Evolutionary conservation across 2,797 vertebrate species (phyloP).

Genomic region (Chloroceryle inda): DNA sequence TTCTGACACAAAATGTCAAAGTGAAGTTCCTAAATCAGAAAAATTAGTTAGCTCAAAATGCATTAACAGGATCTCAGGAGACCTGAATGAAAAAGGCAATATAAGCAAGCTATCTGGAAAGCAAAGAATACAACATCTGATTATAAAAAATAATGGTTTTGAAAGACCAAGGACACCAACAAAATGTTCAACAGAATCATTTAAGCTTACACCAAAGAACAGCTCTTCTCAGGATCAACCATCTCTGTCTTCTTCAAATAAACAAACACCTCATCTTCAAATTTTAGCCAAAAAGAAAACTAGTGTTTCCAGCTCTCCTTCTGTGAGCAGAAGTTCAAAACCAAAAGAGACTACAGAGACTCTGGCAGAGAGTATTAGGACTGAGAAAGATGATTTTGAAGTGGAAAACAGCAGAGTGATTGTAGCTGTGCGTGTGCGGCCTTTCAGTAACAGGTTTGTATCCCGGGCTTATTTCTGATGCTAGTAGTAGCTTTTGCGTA

Average conservation of each 20-base stretch:
- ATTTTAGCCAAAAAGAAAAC: neutral
- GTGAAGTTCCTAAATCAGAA: neutral
- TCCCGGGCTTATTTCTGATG: neutral
- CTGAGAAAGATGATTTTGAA: constrained; percentile 72
- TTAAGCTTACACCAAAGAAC: constrained; percentile 25
- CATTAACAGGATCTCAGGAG: constrained; percentile 71
- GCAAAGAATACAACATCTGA: constrained; percentile 51
- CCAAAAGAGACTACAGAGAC: neutral
- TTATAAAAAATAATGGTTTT: constrained; percentile 60
- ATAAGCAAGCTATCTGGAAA: constrained; percentile 75
- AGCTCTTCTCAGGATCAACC: neutral
- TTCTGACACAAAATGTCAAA: neutral
- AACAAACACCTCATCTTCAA: neutral
- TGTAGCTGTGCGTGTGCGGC: constrained; percentile 92
- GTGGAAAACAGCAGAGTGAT: constrained; percentile 92
- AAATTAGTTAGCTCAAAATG: constrained; percentile 63
- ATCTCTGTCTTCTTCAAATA: neutral
- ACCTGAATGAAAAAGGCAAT: constrained; percentile 72
- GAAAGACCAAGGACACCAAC: constrained; percentile 74
- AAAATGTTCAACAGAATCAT: constrained; percentile 23
- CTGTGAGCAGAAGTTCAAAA: constrained; percentile 8
- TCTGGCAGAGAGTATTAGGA: neutral
- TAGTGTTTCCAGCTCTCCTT: neutral
- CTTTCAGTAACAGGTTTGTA: constrained; percentile 90
- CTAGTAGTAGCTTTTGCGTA: neutral